A percentile compares a stretch with the other conserved stretches of the same genome.
Evolutionary conservation across 1,140 invertebrate genomes (phyloP).

Genomic region (Drosophila sechellia): DNA sequence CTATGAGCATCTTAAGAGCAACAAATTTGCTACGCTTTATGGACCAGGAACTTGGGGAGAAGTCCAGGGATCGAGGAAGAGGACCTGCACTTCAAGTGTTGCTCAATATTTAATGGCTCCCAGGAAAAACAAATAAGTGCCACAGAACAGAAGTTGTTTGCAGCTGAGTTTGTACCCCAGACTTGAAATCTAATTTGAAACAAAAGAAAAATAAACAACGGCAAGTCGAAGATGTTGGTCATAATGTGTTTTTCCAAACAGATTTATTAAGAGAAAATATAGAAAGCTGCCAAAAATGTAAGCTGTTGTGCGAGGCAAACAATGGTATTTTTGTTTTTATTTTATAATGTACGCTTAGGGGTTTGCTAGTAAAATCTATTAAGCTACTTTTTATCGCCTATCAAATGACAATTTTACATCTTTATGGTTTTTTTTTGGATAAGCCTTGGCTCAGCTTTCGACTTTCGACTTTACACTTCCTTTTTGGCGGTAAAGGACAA

Average conservation of each 20-base stretch:
- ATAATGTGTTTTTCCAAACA: neutral
- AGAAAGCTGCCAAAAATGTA: neutral
- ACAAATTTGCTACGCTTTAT: conserved; percentile 72
- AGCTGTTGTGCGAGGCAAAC: too few relatives aligned
- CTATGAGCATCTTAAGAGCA: conserved; percentile 71
- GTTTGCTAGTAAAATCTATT: neutral
- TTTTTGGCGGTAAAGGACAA: neutral
- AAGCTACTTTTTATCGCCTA: neutral
- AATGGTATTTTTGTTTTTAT: too few relatives aligned
- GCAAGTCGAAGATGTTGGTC: conserved; percentile 2
- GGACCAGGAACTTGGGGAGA: conserved; percentile 12
- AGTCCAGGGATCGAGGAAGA: neutral
- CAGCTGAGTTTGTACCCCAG: conserved; percentile 1
- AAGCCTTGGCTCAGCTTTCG: neutral
- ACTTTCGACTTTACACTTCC: neutral
- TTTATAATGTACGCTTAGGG: too few relatives aligned
- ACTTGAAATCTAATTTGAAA: conserved; percentile 20
- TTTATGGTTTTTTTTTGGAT: neutral
- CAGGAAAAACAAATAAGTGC: conserved; percentile 26
- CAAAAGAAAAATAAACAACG: conserved; percentile 29
- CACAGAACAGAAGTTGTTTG: neutral
- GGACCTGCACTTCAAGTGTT: conserved; percentile 47
- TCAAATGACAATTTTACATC: neutral
- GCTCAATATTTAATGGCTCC: conserved; percentile 53
- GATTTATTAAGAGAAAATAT: conserved; percentile 10